Evolutionary conservation across 2,888 invertebrate species (phyloP).

Genomic region (Chymomyza fuscimana): DNA sequence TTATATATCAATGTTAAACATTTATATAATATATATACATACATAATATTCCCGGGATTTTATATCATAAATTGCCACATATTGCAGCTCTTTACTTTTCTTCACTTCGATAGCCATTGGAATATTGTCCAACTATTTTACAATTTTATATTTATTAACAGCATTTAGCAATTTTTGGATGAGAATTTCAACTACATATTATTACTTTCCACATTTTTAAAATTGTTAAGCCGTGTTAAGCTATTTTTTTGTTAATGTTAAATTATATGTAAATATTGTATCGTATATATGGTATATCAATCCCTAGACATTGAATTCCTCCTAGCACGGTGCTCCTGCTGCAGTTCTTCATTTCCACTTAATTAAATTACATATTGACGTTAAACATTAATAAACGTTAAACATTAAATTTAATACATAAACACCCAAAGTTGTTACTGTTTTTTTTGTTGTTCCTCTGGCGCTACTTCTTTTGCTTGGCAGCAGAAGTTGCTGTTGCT

Average conservation of each 20-base stretch:
- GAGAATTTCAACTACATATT: slow-evolving; percentile 45
- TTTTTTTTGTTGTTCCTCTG: slow-evolving; percentile 31
- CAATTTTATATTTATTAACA: slow-evolving; percentile 33
- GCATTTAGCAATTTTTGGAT: slow-evolving; percentile 9
- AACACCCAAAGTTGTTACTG: slow-evolving; percentile 37
- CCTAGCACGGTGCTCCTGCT: neutral
- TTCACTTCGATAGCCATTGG: neutral
- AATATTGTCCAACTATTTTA: slow-evolving; percentile 40
- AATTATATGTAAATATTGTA: neutral
- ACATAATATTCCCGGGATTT: neutral
- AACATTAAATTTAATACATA: slow-evolving; percentile 62
- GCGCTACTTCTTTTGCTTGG: slow-evolving; percentile 64
- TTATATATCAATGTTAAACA: neutral
- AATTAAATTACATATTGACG: slow-evolving; percentile 25
- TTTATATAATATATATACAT: neutral
- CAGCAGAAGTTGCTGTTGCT: slow-evolving; percentile 35
- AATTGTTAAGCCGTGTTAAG: slow-evolving; percentile 13
- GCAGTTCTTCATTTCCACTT: neutral
- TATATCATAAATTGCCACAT: neutral
- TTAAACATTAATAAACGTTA: slow-evolving; percentile 45
- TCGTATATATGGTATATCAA: slow-evolving; percentile 16
- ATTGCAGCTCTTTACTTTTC: neutral
- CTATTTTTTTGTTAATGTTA: neutral
- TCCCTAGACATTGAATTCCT: neutral
- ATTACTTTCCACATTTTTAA: slow-evolving; percentile 57